Evolutionary conservation across 1,140 invertebrate species (phyloP).

Genomic region (Pogonomyrmex barbatus): DNA sequence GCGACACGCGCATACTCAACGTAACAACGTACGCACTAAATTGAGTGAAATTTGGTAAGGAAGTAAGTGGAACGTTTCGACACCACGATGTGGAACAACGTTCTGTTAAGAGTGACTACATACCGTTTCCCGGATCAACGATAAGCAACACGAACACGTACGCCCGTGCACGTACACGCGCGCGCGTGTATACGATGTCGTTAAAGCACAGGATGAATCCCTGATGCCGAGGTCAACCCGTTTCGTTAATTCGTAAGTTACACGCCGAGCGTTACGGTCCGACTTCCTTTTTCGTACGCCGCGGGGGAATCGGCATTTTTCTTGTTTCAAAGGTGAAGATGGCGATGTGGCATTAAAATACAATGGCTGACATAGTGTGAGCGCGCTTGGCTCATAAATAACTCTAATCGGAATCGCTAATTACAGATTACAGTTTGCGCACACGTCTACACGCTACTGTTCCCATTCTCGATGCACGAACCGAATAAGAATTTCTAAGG

Average conservation of each 20-base stretch:
- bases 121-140: constrained; percentile 52
- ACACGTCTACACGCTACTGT: constrained; percentile 78
- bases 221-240: constrained; percentile 60
- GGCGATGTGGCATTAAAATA: constrained; percentile 84
- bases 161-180: not conserved
- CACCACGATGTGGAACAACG: constrained; percentile 55
- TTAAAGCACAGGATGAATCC: constrained; percentile 41
- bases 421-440: constrained; percentile 83
- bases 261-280: constrained; percentile 71
- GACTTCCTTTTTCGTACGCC: constrained; percentile 75
- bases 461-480: constrained; percentile 80
- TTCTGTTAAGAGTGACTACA: constrained; percentile 36
- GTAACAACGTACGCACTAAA: constrained; percentile 16
- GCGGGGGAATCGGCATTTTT: constrained; percentile 65
- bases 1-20: not conserved
- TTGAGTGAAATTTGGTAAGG: constrained; percentile 53
- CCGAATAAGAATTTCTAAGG: constrained; percentile 68
- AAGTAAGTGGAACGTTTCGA: constrained; percentile 54
- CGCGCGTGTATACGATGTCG: constrained; percentile 11
- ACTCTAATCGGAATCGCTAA: constrained; percentile 86
- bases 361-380: constrained; percentile 85
- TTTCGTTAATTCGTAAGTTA: constrained; percentile 78
- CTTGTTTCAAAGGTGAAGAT: constrained; percentile 71
- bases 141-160: constrained; percentile 46
- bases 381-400: constrained; percentile 84